Evolutionary conservation across 2,888 invertebrate species (phyloP).

Genomic region (Synanthedon myopaeformis): DNA sequence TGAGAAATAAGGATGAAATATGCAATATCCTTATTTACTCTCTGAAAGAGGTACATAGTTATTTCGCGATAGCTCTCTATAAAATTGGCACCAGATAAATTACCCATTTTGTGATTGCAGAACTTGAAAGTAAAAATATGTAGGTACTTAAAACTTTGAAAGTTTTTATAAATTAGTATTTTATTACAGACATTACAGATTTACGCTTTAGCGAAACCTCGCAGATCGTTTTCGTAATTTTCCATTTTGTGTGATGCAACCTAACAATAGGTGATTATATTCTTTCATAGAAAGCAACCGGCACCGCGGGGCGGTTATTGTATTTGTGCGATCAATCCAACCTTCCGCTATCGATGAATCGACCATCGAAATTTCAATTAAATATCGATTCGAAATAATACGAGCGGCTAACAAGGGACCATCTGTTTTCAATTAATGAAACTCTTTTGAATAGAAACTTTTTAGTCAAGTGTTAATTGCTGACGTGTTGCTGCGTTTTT

Average conservation of each 20-base stretch:
- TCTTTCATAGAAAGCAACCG: constrained; percentile 51
- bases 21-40: too few species aligned
- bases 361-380: constrained; percentile 55
- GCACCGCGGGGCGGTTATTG: constrained; percentile 58
- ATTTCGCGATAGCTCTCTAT: too few species aligned
- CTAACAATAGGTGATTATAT: constrained; percentile 66
- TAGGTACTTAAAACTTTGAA: too few species aligned
- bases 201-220: neutral
- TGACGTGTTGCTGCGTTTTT: neutral
- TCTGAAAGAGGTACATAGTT: too few species aligned
- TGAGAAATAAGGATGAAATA: too few species aligned
- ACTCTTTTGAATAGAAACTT: constrained; percentile 28
- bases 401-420: constrained; percentile 56
- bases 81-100: too few species aligned
- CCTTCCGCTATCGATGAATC: constrained; percentile 36
- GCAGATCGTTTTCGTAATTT: constrained; percentile 34
- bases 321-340: constrained; percentile 41
- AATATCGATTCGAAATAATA: constrained; percentile 43
- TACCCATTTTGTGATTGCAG: too few species aligned
- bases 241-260: constrained; percentile 38
- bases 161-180: neutral
- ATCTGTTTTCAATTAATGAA: constrained; percentile 67
- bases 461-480: constrained; percentile 26
- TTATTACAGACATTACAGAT: neutral
- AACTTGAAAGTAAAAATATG: too few species aligned